Base-by-base conservation (phyloP, 2,113 vertebrate genomes). In the Nansenia antarctica region DNA sequence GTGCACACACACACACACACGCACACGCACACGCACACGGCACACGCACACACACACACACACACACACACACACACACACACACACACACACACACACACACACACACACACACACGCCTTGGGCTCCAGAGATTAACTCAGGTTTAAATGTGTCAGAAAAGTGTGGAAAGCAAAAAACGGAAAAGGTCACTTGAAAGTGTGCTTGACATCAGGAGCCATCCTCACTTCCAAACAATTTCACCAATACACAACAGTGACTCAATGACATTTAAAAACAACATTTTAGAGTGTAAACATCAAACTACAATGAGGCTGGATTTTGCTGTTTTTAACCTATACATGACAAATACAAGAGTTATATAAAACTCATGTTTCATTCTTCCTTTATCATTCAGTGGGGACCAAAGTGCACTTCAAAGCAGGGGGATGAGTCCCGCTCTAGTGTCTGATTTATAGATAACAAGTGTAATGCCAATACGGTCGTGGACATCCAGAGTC, bases 391-490 rank as follows among this genome's bases (percentile, higher is more conserved):
- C 47, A 30, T 53, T 27, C 15, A 22, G 32, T 35, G 2, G 5
- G 18, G 45, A n/a, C 47, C 62, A 52, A 22, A 30, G 31, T 27
- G 27, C 27, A 31, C 29, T 49, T 22, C 15, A 32, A 62, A 68
- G 12, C 12, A 18, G 14, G 3, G 14, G 35, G 47, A 45, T 20
- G 49, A 54, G 22, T 27, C 37, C 37, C 49, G 37, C 55, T 69
- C 57, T 26, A 4, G 31, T 69, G 49, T 61, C 65, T 37, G 14
- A 20, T 57, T n/a, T 71, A 24, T 22, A 11, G 59, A 65, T 54
- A 32, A 20, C n/a, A 12, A 9, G 47, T 60, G 67, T 62, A 73
- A 70, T 45, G 45, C 18, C 60, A 61, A 72, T 62, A 60, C 42
- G n/a, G n/a, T n/a, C n/a, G 14, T 20, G 15, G 61, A 37, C 64